These are phyloP conservation scores for Grallaria varia DNA, from an alignment of 2,113 vertebrate genomes.

Conservation along the genomic window DNA sequence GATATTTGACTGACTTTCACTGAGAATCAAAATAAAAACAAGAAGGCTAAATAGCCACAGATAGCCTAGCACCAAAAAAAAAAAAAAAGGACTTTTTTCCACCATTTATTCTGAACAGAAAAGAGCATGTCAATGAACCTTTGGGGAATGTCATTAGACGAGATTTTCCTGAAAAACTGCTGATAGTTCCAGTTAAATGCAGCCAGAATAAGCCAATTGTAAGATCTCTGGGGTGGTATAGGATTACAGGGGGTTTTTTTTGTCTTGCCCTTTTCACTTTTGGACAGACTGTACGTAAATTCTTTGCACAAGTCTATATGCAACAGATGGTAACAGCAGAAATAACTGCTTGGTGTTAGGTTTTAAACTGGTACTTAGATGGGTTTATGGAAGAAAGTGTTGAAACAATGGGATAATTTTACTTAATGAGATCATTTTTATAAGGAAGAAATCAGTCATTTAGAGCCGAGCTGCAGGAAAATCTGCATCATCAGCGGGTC, in stretches of 20 bases:
- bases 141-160: not conserved
- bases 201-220: not conserved
- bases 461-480: not conserved
- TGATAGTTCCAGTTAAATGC: slow-evolving; percentile 11
- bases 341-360: slow-evolving; percentile 37
- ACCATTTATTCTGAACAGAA: not conserved
- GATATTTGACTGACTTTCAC: not conserved
- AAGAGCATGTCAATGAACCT: not conserved
- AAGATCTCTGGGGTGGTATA: slow-evolving; percentile 4
- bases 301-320: slow-evolving; percentile 30
- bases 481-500: not conserved
- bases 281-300: slow-evolving; percentile 31
- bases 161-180: slow-evolving; percentile 31
- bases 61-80: not conserved
- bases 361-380: slow-evolving; percentile 33
- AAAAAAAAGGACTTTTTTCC: not conserved
- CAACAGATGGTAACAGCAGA: slow-evolving; percentile 50
- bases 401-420: slow-evolving; percentile 51
- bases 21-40: not conserved
- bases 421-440: not conserved
- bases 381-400: not conserved
- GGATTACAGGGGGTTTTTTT: not conserved
- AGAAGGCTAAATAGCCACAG: not conserved
- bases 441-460: not conserved
- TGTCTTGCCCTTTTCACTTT: slow-evolving; percentile 42